phyloP scores from a whole-genome alignment of 2,888 invertebrate genomes.

The Acanthosepion pharaonis region DNA sequence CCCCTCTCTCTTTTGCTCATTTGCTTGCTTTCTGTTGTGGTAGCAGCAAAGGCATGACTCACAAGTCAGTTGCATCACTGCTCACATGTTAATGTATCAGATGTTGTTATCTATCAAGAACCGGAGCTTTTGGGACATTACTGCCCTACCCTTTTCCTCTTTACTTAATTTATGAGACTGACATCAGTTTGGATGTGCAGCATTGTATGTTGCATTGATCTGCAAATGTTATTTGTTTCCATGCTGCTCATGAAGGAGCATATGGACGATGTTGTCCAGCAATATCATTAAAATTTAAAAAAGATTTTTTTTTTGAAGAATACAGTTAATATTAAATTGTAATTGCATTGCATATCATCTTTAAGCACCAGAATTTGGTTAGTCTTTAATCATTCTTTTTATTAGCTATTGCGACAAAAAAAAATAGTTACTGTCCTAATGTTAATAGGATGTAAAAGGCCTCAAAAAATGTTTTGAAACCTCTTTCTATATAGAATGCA shows the following conservation, averaged over 20 bases:
- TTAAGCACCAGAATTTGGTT: too few relatives aligned
- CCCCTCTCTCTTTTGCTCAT: background rate
- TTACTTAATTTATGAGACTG: background rate
- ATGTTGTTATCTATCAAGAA: conserved; percentile 33
- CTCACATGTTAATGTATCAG: conserved; percentile 33
- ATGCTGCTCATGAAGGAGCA: background rate
- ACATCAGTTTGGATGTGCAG: background rate
- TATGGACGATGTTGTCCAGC: background rate
- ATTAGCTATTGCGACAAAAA: too few relatives aligned
- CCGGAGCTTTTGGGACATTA: background rate
- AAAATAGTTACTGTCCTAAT: too few relatives aligned
- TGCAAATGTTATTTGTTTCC: background rate
- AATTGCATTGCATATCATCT: too few relatives aligned
- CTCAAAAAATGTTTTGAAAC: too few relatives aligned
- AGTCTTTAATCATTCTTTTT: too few relatives aligned
- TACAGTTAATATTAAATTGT: too few relatives aligned
- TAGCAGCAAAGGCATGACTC: conserved; percentile 11
- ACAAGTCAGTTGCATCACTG: conserved; percentile 1
- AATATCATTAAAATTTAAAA: background rate
- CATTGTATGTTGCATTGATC: background rate
- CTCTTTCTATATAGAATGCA: too few relatives aligned
- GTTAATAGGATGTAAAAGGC: too few relatives aligned
- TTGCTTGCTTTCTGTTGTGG: background rate
- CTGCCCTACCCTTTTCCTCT: background rate
- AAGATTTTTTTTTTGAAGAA: too few relatives aligned